A percentile compares a stretch with the other conserved stretches of the same genome.
phyloP scores from a whole-genome alignment of 2,797 vertebrate species.

The Numenius phaeopus region DNA sequence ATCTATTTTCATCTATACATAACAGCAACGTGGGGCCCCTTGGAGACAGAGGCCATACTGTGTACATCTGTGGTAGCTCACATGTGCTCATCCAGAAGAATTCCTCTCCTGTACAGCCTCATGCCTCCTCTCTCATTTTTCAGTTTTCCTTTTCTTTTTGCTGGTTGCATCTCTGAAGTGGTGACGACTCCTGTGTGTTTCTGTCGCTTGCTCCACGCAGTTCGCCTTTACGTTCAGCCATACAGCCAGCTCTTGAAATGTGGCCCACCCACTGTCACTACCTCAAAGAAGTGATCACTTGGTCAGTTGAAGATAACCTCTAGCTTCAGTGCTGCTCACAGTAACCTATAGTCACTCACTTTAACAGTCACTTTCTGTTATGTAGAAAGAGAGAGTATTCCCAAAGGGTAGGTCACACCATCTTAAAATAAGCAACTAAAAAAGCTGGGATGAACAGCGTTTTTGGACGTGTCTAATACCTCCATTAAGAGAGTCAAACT shows the following conservation, averaged over 20 bases:
- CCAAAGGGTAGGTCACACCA: background rate
- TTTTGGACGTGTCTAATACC: background rate
- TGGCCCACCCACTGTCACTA: background rate
- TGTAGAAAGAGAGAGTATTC: background rate
- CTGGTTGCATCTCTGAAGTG: background rate
- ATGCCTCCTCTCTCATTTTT: background rate
- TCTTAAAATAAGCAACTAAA: background rate
- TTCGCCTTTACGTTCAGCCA: background rate
- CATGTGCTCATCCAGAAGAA: background rate
- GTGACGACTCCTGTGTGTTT: no score
- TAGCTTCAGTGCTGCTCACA: background rate
- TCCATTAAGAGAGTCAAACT: background rate
- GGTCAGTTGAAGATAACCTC: background rate
- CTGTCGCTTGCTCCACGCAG: background rate
- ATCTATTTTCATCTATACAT: background rate
- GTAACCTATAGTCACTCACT: background rate
- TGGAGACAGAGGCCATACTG: background rate
- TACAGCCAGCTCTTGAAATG: background rate
- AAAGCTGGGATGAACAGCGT: background rate
- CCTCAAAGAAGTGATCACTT: fast-evolving
- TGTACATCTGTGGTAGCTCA: background rate
- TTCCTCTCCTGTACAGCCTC: fast-evolving
- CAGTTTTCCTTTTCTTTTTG: background rate
- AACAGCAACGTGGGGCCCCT: background rate
- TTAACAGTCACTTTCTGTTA: background rate